Percentiles rank a stretch among this genome's conserved stretches.
Conservation (phyloP, 2,797 vertebrate species). For the Betta splendens region DNA sequence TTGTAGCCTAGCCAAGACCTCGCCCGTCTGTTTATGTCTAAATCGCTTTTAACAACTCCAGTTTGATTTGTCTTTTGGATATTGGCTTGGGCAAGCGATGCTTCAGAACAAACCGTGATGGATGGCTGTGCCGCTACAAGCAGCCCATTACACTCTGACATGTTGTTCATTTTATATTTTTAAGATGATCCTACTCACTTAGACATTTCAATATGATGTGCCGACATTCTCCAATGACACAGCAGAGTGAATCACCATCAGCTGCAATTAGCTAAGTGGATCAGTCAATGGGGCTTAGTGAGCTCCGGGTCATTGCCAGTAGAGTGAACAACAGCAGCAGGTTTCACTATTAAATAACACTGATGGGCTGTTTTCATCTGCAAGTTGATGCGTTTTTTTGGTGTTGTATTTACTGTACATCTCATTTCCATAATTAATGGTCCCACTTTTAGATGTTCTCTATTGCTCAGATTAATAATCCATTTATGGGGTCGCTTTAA, state of each 20-base stretch:
- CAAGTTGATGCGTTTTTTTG: conserved; percentile 20
- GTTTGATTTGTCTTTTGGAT: background rate
- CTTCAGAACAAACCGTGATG: background rate
- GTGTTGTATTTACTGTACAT: background rate
- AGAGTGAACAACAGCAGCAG: conserved; percentile 28
- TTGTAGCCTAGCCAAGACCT: no score
- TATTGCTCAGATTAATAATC: conserved; percentile 30
- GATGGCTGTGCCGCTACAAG: conserved; percentile 3
- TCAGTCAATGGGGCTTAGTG: conserved; percentile 33
- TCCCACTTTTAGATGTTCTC: conserved; percentile 19
- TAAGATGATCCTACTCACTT: conserved; percentile 40
- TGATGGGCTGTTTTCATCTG: conserved; percentile 37
- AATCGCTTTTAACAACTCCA: no score
- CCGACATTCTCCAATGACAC: conserved; percentile 34
- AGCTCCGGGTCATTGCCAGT: conserved; percentile 39
- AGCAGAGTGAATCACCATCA: conserved; percentile 42
- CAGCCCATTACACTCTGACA: conserved; percentile 1
- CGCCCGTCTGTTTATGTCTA: no score
- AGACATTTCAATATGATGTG: conserved; percentile 37
- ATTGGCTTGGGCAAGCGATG: background rate
- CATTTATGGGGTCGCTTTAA: conserved; percentile 14
- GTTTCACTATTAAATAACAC: conserved; percentile 36
- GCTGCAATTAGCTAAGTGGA: conserved; percentile 50
- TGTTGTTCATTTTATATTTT: conserved; percentile 30
- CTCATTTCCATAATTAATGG: conserved; percentile 31